These are phyloP conservation scores for Sebastes hopkinsi DNA, from an alignment of 2,797 vertebrate species.

Conservation along the genomic window DNA sequence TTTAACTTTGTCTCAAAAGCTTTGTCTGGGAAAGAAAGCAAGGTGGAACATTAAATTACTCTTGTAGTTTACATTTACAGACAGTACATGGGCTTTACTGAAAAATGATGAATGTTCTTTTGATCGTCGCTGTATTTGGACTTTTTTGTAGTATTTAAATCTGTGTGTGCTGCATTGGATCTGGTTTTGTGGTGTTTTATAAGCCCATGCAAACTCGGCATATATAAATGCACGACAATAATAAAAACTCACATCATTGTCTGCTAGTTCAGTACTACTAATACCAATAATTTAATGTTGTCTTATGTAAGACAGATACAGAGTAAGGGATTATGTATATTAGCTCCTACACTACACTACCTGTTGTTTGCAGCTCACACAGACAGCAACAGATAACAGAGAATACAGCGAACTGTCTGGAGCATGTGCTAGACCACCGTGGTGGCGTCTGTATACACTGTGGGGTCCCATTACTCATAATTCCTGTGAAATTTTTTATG, in stretches of 20 bases:
- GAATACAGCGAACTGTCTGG: background rate
- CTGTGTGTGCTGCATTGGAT: background rate
- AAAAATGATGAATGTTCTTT: background rate
- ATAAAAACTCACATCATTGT: background rate
- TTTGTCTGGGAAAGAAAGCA: background rate
- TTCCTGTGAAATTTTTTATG: slow-evolving; percentile 28
- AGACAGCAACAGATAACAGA: slow-evolving; percentile 22
- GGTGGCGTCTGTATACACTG: slow-evolving; percentile 24
- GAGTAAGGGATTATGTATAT: background rate
- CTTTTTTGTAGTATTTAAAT: background rate
- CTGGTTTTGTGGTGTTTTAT: background rate
- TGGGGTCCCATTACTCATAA: slow-evolving; percentile 30
- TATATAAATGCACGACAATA: background rate
- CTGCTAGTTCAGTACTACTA: background rate
- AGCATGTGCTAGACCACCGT: slow-evolving; percentile 31
- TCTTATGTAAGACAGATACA: background rate
- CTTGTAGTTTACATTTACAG: background rate
- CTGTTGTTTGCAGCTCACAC: background rate
- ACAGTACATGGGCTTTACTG: background rate
- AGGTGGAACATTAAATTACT: background rate
- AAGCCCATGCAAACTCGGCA: background rate
- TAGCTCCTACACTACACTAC: background rate
- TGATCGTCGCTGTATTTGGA: background rate
- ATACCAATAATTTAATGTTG: background rate
- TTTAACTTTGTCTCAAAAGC: background rate